Conservation (phyloP, 2,797 vertebrate species). For the Miopithecus talapoin region DNA sequence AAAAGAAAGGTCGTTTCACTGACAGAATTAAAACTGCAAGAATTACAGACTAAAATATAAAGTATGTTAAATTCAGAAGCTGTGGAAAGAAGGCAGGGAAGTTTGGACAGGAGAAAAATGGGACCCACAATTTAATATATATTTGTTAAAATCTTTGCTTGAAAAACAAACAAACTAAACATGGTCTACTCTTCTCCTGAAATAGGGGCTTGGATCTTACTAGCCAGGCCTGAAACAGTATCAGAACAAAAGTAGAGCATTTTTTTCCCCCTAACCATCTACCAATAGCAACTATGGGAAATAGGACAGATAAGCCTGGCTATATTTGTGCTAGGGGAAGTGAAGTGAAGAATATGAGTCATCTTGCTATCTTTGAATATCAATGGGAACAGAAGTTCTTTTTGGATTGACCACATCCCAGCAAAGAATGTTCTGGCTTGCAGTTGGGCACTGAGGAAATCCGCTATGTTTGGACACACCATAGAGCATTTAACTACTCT, state of each 20-base stretch:
- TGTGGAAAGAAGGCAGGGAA: background rate
- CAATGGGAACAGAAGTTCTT: conserved; percentile 65
- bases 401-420: conserved; percentile 9
- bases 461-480: background rate
- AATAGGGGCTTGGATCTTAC: background rate
- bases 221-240: background rate
- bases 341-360: conserved; percentile 52
- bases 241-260: background rate
- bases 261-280: background rate
- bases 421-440: conserved; percentile 51
- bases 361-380: conserved; percentile 59
- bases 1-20: background rate
- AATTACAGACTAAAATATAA: background rate
- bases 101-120: background rate
- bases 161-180: background rate
- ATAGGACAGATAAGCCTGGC: background rate
- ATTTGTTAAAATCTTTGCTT: conserved; percentile 33
- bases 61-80: background rate
- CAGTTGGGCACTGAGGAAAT: conserved; percentile 42
- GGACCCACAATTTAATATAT: background rate
- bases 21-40: background rate
- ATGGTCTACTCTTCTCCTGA: background rate
- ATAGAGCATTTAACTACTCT: background rate
- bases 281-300: conserved; percentile 37
- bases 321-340: conserved; percentile 48